Percentiles rank a stretch among this genome's conserved stretches.
These are phyloP conservation scores for Bostrychus sinensis DNA, from an alignment of 2,113 vertebrate genomes.

Conservation along the genomic window DNA sequence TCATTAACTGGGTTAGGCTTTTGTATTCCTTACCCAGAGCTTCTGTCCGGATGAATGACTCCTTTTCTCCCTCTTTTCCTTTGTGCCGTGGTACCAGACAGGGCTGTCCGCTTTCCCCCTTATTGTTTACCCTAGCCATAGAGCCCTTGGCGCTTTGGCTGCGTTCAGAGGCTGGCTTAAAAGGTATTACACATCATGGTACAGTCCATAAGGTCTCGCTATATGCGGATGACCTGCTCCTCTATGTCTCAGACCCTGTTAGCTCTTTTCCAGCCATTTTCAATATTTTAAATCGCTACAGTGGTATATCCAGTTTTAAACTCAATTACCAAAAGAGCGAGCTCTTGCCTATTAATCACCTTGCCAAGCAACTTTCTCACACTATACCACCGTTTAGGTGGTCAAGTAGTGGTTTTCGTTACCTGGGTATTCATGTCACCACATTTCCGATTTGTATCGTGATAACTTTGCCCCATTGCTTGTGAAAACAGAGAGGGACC, in stretches of 20 bases:
- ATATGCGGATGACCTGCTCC: no score
- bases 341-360: not conserved
- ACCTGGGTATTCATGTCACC: not conserved
- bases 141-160: not conserved
- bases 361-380: not conserved
- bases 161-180: not conserved
- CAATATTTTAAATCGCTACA: not conserved
- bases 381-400: not conserved
- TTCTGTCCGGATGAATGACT: not conserved
- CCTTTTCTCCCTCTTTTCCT: not conserved
- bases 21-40: not conserved
- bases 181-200: no score
- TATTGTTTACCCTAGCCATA: not conserved
- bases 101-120: not conserved
- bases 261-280: not conserved
- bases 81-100: not conserved
- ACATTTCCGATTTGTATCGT: not conserved
- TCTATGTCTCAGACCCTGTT: no score
- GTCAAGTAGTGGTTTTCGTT: not conserved
- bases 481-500: not conserved
- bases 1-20: not conserved
- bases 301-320: not conserved
- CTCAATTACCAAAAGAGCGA: not conserved
- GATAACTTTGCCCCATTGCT: no score
- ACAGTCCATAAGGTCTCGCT: no score